Conservation (phyloP, 1,140 invertebrate species). For the Macrobrachium nipponense region DNA sequence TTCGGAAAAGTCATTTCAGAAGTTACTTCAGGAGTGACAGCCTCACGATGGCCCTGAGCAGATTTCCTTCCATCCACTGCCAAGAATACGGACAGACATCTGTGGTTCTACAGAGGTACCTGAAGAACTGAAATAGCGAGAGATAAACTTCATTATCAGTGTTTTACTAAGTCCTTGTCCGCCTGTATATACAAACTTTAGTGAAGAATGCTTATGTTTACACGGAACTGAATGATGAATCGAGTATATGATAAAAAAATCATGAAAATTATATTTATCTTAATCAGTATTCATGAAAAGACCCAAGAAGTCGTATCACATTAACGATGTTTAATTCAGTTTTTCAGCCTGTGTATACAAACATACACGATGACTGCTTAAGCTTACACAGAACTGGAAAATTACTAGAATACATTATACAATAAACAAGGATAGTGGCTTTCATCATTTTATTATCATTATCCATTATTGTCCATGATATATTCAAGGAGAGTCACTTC, state of each 20-base stretch:
- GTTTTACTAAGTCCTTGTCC: background rate
- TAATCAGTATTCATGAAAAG: background rate
- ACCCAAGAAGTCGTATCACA: background rate
- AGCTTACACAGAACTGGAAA: too few relatives aligned
- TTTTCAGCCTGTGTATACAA: background rate
- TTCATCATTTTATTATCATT: background rate
- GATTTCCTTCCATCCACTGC: conserved; percentile 39
- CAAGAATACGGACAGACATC: conserved; percentile 40
- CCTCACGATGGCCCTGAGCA: conserved; percentile 31
- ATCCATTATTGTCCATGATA: background rate
- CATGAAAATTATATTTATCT: too few relatives aligned
- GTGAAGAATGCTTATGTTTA: background rate
- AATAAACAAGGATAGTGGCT: background rate
- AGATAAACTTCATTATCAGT: background rate
- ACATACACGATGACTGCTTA: background rate
- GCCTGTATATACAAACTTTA: background rate
- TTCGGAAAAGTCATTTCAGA: background rate
- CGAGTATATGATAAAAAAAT: too few relatives aligned
- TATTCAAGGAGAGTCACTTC: background rate
- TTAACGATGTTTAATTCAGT: background rate
- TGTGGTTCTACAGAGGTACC: conserved; percentile 31
- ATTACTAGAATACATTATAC: too few relatives aligned
- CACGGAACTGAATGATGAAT: too few relatives aligned
- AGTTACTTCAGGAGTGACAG: conserved; percentile 21
- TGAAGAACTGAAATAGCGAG: conserved; percentile 15